phyloP scores from a whole-genome alignment of 2,113 vertebrate genomes.

The Hystrix cristata region DNA sequence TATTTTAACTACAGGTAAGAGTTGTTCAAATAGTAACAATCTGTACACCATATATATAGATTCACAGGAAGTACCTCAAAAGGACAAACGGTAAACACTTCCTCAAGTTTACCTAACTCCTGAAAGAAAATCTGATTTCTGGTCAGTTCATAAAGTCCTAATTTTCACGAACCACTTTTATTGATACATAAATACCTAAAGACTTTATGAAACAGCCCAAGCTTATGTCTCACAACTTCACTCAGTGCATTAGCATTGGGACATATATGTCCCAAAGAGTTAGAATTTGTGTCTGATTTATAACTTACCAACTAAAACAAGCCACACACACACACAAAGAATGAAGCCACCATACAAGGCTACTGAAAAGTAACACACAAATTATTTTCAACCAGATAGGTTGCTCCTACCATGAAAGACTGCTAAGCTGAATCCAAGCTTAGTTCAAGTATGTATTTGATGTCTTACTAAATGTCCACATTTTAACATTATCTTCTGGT shows the following conservation, averaged over 20 bases:
- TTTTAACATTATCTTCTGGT: conserved; percentile 53
- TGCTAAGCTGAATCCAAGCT: conserved; percentile 33
- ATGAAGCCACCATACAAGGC: neutral
- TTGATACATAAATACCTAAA: conserved; percentile 26
- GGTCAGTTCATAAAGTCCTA: conserved; percentile 6
- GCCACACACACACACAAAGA: neutral
- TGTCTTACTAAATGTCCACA: conserved; percentile 52
- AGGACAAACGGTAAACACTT: neutral
- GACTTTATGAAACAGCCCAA: conserved; percentile 22
- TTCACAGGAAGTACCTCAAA: neutral
- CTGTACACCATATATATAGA: neutral
- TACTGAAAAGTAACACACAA: conserved; percentile 36
- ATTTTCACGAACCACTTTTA: conserved; percentile 21
- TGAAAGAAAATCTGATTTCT: neutral
- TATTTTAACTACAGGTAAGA: conserved; percentile 43
- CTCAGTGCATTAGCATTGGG: neutral
- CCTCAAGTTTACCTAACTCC: neutral
- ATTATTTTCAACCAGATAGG: conserved; percentile 24
- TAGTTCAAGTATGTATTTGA: conserved; percentile 57
- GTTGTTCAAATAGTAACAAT: conserved; percentile 44
- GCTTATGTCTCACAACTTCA: neutral
- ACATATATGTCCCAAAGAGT: conserved; percentile 32
- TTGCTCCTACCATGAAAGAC: neutral
- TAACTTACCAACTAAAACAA: conserved; percentile 19
- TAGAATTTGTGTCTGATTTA: conserved; percentile 27